Evolutionary conservation across 1,140 invertebrate genomes (phyloP), one percentile per base, ranked within the genome.

Genomic region (Bactericera cockerelli): DNA sequence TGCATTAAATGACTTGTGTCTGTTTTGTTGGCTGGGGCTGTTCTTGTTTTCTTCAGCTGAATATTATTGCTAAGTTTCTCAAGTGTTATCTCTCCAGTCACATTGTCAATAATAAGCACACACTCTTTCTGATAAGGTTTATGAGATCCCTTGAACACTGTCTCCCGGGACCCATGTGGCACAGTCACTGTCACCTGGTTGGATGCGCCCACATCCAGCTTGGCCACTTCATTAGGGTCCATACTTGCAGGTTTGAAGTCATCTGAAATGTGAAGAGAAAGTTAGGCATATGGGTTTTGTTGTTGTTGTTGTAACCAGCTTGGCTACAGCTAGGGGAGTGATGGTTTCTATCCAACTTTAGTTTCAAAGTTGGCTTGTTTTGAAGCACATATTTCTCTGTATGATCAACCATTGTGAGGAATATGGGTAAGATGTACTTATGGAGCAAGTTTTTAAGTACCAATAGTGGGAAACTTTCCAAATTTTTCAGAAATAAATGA

Each of bases 221-320:
- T 84, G 21, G 91, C 90, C 73, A 87, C 84, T 75, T 95, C 89
- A 61, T 82, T 87, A 14, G 86, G 82, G 73, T 96, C 93, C 36
- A 96, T 89, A 68, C 91, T 95, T 1, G 93, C 93, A 67, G 93
- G 93, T 72, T 96, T 96, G 70, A 98, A 98, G 75, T 98, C 93
- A 87, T 91, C 89, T 93, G 72, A 57, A 81, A 79, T 63, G 64
- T 57, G 54, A 63, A 61, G n/a, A n/a, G n/a, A n/a, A n/a, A n/a
- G n/a, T n/a, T 31, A 63, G 61, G 58, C 39, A 61, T n/a, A 60
- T 56, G 10, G 19, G 56, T 36, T 8, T n/a, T n/a, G n/a, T n/a
- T n/a, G n/a, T n/a, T n/a, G n/a, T n/a, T n/a, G n/a, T n/a, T n/a
- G n/a, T n/a, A n/a, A n/a, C n/a, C n/a, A n/a, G n/a, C n/a, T n/a